Percentiles rank a stretch among this genome's conserved stretches.
These are phyloP conservation scores for Gymnobelideus leadbeateri DNA, from an alignment of 2,113 vertebrate species.

Conservation along the genomic window DNA sequence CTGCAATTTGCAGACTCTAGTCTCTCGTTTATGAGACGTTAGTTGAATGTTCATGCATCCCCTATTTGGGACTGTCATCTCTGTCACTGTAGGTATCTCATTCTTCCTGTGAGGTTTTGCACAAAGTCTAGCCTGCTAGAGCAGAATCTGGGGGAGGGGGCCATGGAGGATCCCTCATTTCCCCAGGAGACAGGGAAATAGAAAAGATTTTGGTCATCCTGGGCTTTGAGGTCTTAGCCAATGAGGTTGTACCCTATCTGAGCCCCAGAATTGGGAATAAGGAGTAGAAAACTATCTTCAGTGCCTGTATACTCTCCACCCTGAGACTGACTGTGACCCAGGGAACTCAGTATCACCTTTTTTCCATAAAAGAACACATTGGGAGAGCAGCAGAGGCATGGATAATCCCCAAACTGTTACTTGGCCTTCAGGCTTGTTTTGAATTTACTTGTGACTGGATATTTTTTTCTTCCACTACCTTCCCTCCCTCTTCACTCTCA, in stretches of 20 bases:
- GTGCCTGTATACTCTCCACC: background rate
- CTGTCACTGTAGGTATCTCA: background rate
- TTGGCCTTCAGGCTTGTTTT: conserved; percentile 4
- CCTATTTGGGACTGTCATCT: background rate
- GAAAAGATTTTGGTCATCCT: background rate
- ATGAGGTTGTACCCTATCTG: background rate
- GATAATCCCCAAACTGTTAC: background rate
- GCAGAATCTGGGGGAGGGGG: background rate
- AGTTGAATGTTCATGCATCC: background rate
- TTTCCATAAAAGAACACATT: background rate
- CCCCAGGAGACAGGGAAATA: background rate
- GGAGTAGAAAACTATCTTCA: background rate
- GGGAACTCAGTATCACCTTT: background rate
- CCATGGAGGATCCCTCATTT: background rate
- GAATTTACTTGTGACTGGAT: background rate
- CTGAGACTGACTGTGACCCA: background rate
- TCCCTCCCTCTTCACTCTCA: background rate
- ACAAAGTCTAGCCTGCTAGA: background rate
- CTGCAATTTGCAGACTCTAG: background rate
- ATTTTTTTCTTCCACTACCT: background rate
- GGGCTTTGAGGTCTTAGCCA: background rate
- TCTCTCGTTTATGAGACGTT: background rate
- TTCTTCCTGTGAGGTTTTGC: background rate
- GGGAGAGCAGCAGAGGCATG: background rate
- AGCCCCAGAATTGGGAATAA: background rate